Base-by-base conservation (phyloP, 2,888 invertebrate genomes). In the Drosophila glabriapex region DNA sequence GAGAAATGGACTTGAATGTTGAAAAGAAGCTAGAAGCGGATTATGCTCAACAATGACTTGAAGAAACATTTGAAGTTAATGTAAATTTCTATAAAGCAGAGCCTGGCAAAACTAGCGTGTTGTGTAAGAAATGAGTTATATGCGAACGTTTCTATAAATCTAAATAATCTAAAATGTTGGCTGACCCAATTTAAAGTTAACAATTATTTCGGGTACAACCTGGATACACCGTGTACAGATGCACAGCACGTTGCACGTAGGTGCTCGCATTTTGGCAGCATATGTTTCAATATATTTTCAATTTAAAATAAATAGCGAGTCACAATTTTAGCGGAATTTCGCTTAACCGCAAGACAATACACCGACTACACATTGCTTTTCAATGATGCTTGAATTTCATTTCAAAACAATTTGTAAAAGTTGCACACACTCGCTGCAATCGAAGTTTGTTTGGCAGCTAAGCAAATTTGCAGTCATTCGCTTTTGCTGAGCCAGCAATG, bases 351-450 rank as follows among this genome's bases (percentile, higher is more conserved):
- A 60, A 70, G 68, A 58, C 68, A 64, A 65, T 68, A 62, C 41
- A 55, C 65, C 37, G 19, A 43, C 19, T 19, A 54, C 28, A 29
- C 59, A 69, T 56, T 56, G 72, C 60, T 58, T 35, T 39, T 46
- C 62, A 43, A 49, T 78, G 68, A 68, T 61, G 74, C 68, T 85
- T 82, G 84, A 86, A 85, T 83, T 85, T 82, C 82, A 85, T 89
- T 90, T 91, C 78, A 90, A 91, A 91, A 91, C 90, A 91, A 91
- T 91, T 91, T 91, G 90, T 83, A 89, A 91, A 85, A 82, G 84
- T 86, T 84, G 70, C 69, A 67, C 59, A 73, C 55, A 63, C 59
- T 64, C 74, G 41, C 58, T 43, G 74, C 71, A 82, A 89, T 83
- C 85, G 86, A 85, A 83, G 85, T 83, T 90, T 91, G 88, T 87